Base-by-base conservation (phyloP, 1,140 invertebrate genomes). In the Habropoda laboriosa region DNA sequence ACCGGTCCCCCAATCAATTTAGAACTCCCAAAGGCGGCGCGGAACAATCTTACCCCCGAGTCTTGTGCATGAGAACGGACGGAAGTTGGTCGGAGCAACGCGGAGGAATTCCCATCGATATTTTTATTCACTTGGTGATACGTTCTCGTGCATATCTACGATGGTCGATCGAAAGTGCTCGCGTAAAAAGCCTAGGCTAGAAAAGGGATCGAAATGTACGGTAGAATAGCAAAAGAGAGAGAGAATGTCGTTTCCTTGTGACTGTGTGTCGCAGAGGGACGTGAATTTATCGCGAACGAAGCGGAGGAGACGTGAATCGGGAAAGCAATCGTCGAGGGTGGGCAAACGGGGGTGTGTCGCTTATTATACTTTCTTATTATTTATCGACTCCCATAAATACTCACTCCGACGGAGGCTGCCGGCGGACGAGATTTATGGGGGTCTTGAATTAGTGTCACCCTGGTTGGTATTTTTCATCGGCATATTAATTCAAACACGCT, bases 321-420 rank as follows among this genome's bases (percentile, higher is more conserved):
- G 57, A 42, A 51, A 71, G 63, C 76, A 47, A 79, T 70, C 71
- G 47, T 32, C 21, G 35, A 35, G 32, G 47, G 57, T n/a, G 27
- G 40, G 27, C 27, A n/a, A n/a, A n/a, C 32, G 24, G 42, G 55
- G 35, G 53, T 13, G 67, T 68, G 73, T 73, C 68, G 55, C 73
- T 85, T 85, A 85, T 85, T 85, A 85, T 85, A 81, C 79, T 85
- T 84, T 84, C 83, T 74, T 85, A 84, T 85, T 85, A 85, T 85
- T 85, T 85, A 85, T 85, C 57, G 80, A 64, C 32, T 12, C 79
- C 72, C 68, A 74, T 85, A 85, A 85, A 85, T 83, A 83, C 12
- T 40, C n/a, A n/a, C 21, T 35, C 47, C 21, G 42, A 24, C 42
- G 47, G 47, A 38, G 35, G 30, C 21, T 24, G 24, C 51, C 27